Base-by-base conservation (phyloP, 2,888 invertebrate genomes). In the Lacanobia wlatinum region DNA sequence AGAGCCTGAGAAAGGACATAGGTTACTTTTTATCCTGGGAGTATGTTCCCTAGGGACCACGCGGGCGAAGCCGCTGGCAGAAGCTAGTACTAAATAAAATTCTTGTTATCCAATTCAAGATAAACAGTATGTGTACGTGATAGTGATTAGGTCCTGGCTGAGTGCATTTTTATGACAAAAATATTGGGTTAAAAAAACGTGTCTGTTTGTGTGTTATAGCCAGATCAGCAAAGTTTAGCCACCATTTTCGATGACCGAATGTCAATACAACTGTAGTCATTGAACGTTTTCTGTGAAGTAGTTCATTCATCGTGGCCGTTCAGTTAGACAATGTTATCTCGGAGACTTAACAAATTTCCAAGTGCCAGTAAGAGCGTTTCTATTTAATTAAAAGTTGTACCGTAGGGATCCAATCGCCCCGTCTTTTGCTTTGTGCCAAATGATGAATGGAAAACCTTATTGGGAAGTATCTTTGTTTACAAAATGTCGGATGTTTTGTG, bases 331-430 rank as follows among this genome's bases (percentile, higher is more conserved):
- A 86, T 89, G 88, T 90, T 91, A 91, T 92, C 90, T 91, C 87
- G 77, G 81, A 53, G 84, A 88, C 87, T 88, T 88, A 87, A 90
- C 92, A 91, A 92, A 91, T 91, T 92, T 89, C 87, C 82, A 88
- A 90, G 90, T 89, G 90, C 87, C 85, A 88, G 88, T 87, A 86
- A 88, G 82, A 89, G 82, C 88, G 85, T 91, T 85, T 91, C 88
- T 89, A 90, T 92, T 93, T 92, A 93, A 94, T 94, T 93, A 93
- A 94, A 94, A 93, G 88, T 93, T 91, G 86, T 84, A 85, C 90
- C 88, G 82, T 78, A 66, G 89, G 87, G 89, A 89, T 85, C 84
- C 84, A 82, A 89, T 87, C 82, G 81, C 78, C 73, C 72, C 80
- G 86, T 78, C 77, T 81, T 83, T 23, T 83, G 87, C 87, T 88